phyloP scores from a whole-genome alignment of 2,888 invertebrate genomes.

The Nesidiocoris tenuis region DNA sequence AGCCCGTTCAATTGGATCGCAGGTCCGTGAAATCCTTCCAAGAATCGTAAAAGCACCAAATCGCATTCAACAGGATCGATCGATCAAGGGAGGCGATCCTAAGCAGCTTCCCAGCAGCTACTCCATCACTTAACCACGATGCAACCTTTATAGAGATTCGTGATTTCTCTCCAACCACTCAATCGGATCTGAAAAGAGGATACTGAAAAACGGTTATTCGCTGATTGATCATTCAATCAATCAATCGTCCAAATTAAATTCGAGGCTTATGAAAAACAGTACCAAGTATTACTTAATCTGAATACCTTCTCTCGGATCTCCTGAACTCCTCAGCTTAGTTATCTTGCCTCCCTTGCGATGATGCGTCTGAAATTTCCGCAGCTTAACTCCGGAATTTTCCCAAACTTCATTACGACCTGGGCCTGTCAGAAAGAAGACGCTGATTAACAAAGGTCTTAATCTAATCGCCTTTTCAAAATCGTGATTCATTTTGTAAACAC shows the following conservation, averaged over 20 bases:
- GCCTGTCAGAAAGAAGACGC: constrained; percentile 21
- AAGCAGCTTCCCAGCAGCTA: background rate
- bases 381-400: too few relatives aligned
- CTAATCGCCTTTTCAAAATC: constrained; percentile 42
- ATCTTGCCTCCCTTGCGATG: too few relatives aligned
- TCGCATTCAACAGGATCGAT: background rate
- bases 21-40: background rate
- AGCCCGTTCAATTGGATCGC: background rate
- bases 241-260: too few relatives aligned
- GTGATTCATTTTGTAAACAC: constrained; percentile 42
- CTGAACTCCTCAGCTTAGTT: too few relatives aligned
- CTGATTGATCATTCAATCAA: background rate
- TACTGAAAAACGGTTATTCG: background rate
- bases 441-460: constrained; percentile 41
- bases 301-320: too few relatives aligned
- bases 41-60: background rate
- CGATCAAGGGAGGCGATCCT: background rate
- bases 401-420: constrained; percentile 27
- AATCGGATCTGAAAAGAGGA: background rate
- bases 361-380: too few relatives aligned
- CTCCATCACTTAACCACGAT: background rate
- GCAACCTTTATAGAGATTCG: background rate
- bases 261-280: too few relatives aligned
- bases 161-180: background rate
- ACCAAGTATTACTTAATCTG: too few relatives aligned